Conservation (phyloP, 2,888 invertebrate genomes). For the Prosapia bicincta region DNA sequence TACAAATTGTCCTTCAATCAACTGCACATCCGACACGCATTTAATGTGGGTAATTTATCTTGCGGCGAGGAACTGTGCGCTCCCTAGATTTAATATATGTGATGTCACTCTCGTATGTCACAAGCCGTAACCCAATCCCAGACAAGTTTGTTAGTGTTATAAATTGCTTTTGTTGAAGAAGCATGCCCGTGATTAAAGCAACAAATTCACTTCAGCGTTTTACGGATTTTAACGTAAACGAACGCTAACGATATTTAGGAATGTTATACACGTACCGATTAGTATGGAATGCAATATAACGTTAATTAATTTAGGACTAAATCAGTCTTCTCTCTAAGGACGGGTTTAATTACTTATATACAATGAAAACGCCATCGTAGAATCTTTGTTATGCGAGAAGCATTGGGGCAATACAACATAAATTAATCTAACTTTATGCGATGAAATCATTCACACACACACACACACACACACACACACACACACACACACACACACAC, state of each 20-base stretch:
- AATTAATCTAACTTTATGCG: too few species aligned
- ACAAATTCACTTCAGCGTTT: neutral
- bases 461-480: too few species aligned
- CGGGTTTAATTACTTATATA: too few species aligned
- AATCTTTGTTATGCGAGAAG: too few species aligned
- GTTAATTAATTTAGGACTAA: too few species aligned
- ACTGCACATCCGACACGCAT: neutral
- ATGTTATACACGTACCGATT: too few species aligned
- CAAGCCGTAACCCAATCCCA: neutral
- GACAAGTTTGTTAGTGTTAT: neutral
- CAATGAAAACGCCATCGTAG: too few species aligned
- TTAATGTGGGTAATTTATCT: neutral
- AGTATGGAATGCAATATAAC: too few species aligned
- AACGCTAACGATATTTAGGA: neutral
- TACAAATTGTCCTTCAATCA: neutral
- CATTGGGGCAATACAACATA: too few species aligned
- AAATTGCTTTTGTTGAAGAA: neutral
- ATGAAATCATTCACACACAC: too few species aligned
- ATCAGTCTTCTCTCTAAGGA: too few species aligned
- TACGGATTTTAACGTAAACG: neutral
- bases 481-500: too few species aligned
- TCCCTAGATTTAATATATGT: neutral
- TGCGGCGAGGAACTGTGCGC: neutral
- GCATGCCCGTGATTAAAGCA: neutral
- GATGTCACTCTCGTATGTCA: neutral